These are phyloP conservation scores for Etia nguti DNA, from an alignment of 2,113 vertebrate genomes.

Conservation along the genomic window DNA sequence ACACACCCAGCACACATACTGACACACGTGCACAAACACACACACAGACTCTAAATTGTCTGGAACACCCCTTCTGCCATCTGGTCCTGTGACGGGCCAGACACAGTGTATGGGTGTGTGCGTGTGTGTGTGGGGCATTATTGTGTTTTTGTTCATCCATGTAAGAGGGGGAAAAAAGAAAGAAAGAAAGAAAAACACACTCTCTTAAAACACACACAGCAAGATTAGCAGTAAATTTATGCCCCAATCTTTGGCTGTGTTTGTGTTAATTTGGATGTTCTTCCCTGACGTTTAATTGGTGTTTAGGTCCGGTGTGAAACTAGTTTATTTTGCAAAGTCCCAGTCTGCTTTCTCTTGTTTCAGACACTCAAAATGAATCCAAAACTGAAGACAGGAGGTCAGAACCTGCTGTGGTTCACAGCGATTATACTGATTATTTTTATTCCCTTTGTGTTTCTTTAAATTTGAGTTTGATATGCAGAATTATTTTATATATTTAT, in stretches of 20 bases:
- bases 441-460: neutral
- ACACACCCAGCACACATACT: neutral
- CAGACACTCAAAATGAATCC: neutral
- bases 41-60: slow-evolving; percentile 64
- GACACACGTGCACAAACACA: slow-evolving; percentile 4
- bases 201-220: neutral
- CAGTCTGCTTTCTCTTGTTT: neutral
- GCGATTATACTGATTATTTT: neutral
- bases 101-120: slow-evolving; percentile 1
- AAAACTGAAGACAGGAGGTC: neutral
- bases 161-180: neutral
- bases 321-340: neutral
- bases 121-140: slow-evolving; percentile 6
- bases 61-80: slow-evolving; percentile 70
- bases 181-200: neutral
- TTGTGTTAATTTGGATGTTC: neutral
- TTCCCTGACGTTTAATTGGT: slow-evolving; percentile 7
- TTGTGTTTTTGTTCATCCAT: neutral
- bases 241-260: slow-evolving; percentile 4
- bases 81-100: slow-evolving; percentile 66
- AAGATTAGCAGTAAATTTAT: neutral
- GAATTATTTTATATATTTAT: neutral
- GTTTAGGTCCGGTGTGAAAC: slow-evolving; percentile 8
- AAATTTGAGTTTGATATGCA: neutral
- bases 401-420: neutral